These are phyloP conservation scores for Coregonus clupeaformis DNA, from an alignment of 2,113 vertebrate genomes.

Conservation along the genomic window DNA sequence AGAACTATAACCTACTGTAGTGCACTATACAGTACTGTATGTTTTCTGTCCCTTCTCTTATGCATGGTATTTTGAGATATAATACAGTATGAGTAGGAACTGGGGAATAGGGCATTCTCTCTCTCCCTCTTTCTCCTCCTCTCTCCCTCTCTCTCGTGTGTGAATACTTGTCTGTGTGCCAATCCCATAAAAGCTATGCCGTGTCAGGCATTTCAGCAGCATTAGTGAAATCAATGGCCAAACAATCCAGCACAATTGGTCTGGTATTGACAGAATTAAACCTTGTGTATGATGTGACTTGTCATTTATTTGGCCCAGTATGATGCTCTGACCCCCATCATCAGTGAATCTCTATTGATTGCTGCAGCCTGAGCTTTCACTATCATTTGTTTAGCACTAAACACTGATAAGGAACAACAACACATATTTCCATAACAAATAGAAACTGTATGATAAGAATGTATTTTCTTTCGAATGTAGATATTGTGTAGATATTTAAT, in stretches of 20 bases:
- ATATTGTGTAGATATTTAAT: neutral
- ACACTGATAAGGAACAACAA: neutral
- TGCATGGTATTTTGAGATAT: neutral
- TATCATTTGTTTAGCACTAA: neutral
- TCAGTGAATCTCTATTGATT: neutral
- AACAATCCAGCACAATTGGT: constrained; percentile 91
- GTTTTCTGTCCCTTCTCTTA: neutral
- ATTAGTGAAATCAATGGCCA: constrained; percentile 90
- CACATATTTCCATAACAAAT: neutral
- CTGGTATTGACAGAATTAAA: constrained; percentile 94
- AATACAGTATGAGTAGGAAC: neutral
- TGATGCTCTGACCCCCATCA: no score
- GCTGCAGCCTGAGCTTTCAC: neutral
- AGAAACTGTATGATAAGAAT: no score
- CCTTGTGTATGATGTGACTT: constrained; percentile 85
- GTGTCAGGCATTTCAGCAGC: constrained; percentile 75
- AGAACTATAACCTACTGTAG: no score
- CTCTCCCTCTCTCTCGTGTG: neutral
- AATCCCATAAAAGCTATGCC: constrained; percentile 63
- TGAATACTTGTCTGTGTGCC: constrained; percentile 48
- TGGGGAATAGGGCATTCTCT: neutral
- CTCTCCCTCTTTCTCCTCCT: no score
- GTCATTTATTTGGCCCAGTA: constrained; percentile 78
- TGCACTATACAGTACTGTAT: neutral
- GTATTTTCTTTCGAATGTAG: no score